These are phyloP conservation scores for Acanthosepion lycidas DNA, from an alignment of 2,888 invertebrate species.

Conservation along the genomic window DNA sequence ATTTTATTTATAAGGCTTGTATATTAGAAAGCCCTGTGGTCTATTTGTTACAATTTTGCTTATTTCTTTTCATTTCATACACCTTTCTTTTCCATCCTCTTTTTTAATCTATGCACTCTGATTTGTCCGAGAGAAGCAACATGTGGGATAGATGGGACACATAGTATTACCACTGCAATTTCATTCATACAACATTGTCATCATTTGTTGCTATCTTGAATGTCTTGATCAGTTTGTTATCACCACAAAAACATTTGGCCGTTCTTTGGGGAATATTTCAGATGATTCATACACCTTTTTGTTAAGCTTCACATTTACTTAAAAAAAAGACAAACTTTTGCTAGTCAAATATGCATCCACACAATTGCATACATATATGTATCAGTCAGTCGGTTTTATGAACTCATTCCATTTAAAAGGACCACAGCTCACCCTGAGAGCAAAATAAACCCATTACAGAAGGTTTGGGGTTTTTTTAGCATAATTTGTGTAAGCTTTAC, in stretches of 20 bases:
- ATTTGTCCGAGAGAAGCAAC: neutral
- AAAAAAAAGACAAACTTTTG: neutral
- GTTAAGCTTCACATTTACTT: neutral
- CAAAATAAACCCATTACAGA: neutral
- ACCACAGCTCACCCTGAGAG: slow-evolving; percentile 12
- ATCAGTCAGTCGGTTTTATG: slow-evolving; percentile 33
- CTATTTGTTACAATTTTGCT: neutral
- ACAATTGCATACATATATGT: neutral
- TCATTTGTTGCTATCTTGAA: slow-evolving; percentile 4
- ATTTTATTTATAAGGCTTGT: neutral
- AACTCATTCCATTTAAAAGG: neutral
- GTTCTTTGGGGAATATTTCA: slow-evolving; percentile 23
- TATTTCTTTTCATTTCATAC: neutral
- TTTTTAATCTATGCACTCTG: slow-evolving; percentile 4
- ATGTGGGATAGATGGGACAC: neutral
- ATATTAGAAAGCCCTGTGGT: neutral
- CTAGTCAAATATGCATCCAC: neutral
- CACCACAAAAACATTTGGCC: slow-evolving; percentile 5
- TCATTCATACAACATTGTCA: slow-evolving; percentile 3
- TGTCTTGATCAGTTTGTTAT: neutral
- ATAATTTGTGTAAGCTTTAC: slow-evolving; percentile 33
- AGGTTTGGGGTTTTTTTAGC: slow-evolving; percentile 25
- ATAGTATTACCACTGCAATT: neutral
- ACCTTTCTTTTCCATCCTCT: neutral
- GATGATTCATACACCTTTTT: slow-evolving; percentile 15